Base-by-base conservation (phyloP, 2,797 vertebrate genomes). In the Megalops cyprinoides region DNA sequence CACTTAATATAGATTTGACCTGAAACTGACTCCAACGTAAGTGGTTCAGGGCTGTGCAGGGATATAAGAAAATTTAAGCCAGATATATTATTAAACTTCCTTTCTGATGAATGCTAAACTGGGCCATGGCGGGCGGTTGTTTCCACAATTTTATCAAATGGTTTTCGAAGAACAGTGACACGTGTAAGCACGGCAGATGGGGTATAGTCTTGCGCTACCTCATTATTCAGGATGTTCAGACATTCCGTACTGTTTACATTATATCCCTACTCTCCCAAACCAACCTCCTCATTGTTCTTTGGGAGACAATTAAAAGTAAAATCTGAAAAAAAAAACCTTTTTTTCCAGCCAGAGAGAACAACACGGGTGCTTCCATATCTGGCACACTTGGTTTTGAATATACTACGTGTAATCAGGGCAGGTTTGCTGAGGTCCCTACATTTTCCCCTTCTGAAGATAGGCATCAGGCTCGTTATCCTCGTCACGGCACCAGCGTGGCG, bases 301-400 rank as follows among this genome's bases (percentile, higher is more conserved):
- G 49, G 77, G n/a, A 84, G 78, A 88, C 82, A 20, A 78, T 78
- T 49, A 87, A 86, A 85, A 82, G 69, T 82, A 65, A 77, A 58
- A 73, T 37, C 82, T 39, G 60, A n/a, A n/a, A n/a, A n/a, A n/a
- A n/a, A n/a, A n/a, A n/a, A n/a, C n/a, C 80, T 81, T 84, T 82
- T n/a, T 86, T 76, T 82, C 81, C 62, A 65, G 82, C 73, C 7
- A 8, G 55, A 81, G 86, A 88, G 91, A 89, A 48, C 69, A 81
- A 89, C 89, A 90, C 89, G 91, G 89, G 90, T 87, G 86, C 84
- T 91, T 93, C 92, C 91, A 93, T 93, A 92, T n/a, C n/a, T n/a
- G n/a, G n/a, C n/a, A n/a, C n/a, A n/a, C n/a, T n/a, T n/a, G n/a
- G n/a, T n/a, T n/a, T n/a, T n/a, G n/a, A n/a, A n/a, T n/a, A n/a